Conservation (phyloP, 1,140 invertebrate genomes). For the Cataglyphis hispanica region DNA sequence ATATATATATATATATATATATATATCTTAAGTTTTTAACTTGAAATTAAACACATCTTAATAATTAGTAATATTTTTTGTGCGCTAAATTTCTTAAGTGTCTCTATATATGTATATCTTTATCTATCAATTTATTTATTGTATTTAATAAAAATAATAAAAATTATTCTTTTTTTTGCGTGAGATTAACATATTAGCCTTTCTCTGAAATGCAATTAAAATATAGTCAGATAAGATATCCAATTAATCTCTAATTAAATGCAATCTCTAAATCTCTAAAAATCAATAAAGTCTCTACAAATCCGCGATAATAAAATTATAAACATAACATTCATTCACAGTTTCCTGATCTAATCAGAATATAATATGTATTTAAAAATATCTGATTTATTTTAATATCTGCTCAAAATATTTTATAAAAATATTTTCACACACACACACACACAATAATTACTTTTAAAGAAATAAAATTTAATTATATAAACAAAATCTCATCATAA, state of each 20-base stretch:
- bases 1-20: no score
- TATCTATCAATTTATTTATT: background rate
- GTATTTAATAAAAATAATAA: background rate
- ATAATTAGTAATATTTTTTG: background rate
- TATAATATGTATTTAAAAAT: background rate
- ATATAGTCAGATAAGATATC: background rate
- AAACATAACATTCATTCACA: background rate
- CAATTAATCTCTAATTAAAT: background rate
- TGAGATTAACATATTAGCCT: background rate
- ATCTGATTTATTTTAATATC: constrained; percentile 10
- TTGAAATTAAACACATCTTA: background rate
- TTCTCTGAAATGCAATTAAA: background rate
- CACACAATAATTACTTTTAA: background rate
- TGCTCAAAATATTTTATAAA: background rate
- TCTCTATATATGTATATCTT: no score
- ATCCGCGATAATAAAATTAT: background rate
- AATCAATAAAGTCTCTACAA: background rate
- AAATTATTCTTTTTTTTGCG: background rate
- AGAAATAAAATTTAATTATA: constrained; percentile 13
- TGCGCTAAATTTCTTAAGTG: background rate
- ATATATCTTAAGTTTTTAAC: background rate
- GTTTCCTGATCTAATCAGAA: background rate
- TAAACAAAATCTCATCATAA: background rate
- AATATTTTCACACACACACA: background rate
- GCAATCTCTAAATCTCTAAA: background rate